Conservation (phyloP, 2,888 invertebrate genomes). For the Neria commutata region DNA sequence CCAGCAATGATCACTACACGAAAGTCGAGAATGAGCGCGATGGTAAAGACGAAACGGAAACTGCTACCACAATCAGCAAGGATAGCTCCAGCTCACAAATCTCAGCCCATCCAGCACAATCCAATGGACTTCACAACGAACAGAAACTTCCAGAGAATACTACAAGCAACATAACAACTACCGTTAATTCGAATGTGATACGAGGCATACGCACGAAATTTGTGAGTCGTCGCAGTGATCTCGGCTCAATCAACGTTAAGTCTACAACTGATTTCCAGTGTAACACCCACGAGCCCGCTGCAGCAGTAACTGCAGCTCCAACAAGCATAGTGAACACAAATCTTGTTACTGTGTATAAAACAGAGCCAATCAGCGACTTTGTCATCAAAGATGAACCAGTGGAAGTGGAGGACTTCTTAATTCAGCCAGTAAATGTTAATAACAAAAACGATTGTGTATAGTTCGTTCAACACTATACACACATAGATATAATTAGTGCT, state of each 20-base stretch:
- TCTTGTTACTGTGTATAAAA: background rate
- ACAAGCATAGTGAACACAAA: background rate
- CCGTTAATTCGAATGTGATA: slow-evolving; percentile 4
- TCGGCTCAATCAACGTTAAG: slow-evolving; percentile 10
- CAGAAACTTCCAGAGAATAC: background rate
- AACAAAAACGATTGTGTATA: too few species aligned
- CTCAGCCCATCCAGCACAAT: background rate
- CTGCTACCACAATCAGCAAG: background rate
- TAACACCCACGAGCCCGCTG: too few species aligned
- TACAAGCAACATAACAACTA: background rate
- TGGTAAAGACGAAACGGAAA: background rate
- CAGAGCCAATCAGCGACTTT: background rate
- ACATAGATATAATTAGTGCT: too few species aligned
- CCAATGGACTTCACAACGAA: too few species aligned
- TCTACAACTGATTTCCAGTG: slow-evolving; percentile 18
- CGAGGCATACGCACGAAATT: slow-evolving; percentile 34
- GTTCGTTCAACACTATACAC: too few species aligned
- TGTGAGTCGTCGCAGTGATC: slow-evolving; percentile 30
- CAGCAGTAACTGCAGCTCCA: background rate
- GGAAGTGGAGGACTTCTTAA: slow-evolving; percentile 6
- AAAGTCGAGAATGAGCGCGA: background rate
- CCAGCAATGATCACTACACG: slow-evolving; percentile 1
- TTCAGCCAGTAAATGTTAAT: too few species aligned
- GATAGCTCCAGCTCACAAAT: background rate
- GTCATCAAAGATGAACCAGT: slow-evolving; percentile 24